Evolutionary conservation across 1,140 invertebrate species (phyloP).

Genomic region (Bombus pyrosoma): DNA sequence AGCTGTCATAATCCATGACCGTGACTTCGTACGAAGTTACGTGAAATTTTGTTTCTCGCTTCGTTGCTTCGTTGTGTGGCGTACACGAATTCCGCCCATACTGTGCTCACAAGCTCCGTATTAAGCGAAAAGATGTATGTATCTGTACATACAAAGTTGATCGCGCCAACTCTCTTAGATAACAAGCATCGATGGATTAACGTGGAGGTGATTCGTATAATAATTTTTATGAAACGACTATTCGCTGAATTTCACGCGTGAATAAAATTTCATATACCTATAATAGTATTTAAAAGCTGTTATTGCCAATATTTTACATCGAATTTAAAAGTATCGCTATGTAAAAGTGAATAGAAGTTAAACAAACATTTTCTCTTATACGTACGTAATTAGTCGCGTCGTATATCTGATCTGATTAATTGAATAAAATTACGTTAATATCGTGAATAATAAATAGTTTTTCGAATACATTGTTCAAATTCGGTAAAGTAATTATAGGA

Average conservation of each 20-base stretch:
- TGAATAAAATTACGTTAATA: neutral
- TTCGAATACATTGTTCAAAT: neutral
- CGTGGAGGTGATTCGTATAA: too few species aligned
- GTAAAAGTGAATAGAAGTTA: neutral
- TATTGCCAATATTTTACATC: too few species aligned
- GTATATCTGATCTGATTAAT: neutral
- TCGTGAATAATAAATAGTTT: neutral
- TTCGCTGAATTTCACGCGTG: too few species aligned
- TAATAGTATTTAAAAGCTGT: too few species aligned
- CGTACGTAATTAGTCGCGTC: too few species aligned
- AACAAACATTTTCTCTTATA: neutral
- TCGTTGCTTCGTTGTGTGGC: neutral
- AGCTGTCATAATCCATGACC: conserved; percentile 56
- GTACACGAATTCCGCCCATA: neutral
- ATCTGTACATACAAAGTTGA: too few species aligned
- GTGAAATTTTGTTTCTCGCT: conserved; percentile 27
- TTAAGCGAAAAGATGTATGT: too few species aligned
- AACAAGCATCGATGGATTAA: neutral
- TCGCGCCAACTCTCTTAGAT: neutral
- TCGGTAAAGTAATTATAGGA: neutral
- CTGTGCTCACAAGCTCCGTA: too few species aligned
- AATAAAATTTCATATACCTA: too few species aligned
- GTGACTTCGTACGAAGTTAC: conserved; percentile 41
- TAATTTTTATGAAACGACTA: too few species aligned
- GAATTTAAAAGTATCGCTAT: neutral